A percentile compares a stretch with the other conserved stretches of the same genome.
phyloP scores from a whole-genome alignment of 2,888 invertebrate species.

The Philhelius pedissequus region DNA sequence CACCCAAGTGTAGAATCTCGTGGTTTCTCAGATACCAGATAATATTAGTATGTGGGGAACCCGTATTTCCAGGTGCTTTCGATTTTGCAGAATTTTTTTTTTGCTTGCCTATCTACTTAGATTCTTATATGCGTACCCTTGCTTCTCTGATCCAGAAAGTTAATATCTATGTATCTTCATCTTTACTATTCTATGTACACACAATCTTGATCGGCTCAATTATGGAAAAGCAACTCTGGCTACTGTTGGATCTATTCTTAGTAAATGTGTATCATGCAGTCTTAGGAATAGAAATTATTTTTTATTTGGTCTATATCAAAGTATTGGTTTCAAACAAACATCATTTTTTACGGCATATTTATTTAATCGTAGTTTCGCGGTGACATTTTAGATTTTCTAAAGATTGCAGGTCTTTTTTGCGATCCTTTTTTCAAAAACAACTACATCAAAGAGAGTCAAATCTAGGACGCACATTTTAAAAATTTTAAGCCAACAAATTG shows the following conservation, averaged over 20 bases:
- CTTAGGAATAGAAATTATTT: conserved; percentile 13
- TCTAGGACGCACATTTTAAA: too few species aligned
- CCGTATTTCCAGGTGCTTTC: conserved; percentile 64
- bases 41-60: conserved; percentile 3
- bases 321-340: not conserved
- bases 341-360: too few species aligned
- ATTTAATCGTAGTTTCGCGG: too few species aligned
- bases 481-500: too few species aligned
- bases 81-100: conserved; percentile 34
- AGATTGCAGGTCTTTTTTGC: too few species aligned
- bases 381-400: too few species aligned
- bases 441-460: too few species aligned
- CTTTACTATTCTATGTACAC: conserved; percentile 21
- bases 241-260: conserved; percentile 32
- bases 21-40: conserved; percentile 32
- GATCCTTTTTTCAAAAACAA: too few species aligned
- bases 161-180: conserved; percentile 54
- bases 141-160: not conserved
- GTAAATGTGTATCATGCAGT: conserved; percentile 31
- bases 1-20: conserved; percentile 52
- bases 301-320: not conserved
- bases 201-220: conserved; percentile 17
- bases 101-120: not conserved
- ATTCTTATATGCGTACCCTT: not conserved
- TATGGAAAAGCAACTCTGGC: conserved; percentile 53